phyloP scores from a whole-genome alignment of 2,797 vertebrate species.

The Anguilla pacifica region DNA sequence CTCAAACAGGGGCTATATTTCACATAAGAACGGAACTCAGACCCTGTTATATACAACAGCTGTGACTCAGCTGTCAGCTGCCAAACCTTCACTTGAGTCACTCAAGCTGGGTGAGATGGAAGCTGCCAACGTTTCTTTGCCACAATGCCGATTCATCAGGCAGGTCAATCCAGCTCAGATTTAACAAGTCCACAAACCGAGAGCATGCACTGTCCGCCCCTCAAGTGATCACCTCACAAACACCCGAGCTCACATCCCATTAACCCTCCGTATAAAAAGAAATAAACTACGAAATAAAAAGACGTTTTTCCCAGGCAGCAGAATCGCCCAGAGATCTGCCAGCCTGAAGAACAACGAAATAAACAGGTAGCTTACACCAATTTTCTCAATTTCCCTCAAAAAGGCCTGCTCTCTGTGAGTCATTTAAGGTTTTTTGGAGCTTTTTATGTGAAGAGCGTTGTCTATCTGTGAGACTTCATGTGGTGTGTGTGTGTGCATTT shows the following conservation, averaged over 20 bases:
- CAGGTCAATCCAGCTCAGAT: constrained; percentile 15
- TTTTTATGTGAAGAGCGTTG: background rate
- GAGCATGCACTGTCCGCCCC: background rate
- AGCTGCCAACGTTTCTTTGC: background rate
- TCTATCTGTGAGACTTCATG: background rate
- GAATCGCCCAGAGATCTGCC: constrained; percentile 49
- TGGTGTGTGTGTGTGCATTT: constrained; percentile 20
- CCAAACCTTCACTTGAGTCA: background rate
- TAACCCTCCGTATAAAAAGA: background rate
- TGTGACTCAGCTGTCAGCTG: background rate
- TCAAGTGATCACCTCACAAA: background rate
- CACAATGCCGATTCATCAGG: background rate
- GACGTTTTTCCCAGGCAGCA: constrained; percentile 12
- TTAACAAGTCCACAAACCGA: background rate
- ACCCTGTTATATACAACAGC: background rate
- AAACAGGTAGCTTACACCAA: constrained; percentile 34
- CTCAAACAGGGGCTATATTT: background rate
- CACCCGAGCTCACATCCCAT: constrained; percentile 13
- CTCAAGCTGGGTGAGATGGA: constrained; percentile 31
- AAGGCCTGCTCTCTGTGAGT: background rate
- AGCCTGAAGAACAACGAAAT: constrained; percentile 55
- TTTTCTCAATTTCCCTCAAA: constrained; percentile 23
- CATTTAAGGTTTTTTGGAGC: background rate
- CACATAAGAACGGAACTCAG: background rate
- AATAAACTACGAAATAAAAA: constrained; percentile 16